Conservation (phyloP, 2,113 vertebrate genomes). For the Theristicus caerulescens region DNA sequence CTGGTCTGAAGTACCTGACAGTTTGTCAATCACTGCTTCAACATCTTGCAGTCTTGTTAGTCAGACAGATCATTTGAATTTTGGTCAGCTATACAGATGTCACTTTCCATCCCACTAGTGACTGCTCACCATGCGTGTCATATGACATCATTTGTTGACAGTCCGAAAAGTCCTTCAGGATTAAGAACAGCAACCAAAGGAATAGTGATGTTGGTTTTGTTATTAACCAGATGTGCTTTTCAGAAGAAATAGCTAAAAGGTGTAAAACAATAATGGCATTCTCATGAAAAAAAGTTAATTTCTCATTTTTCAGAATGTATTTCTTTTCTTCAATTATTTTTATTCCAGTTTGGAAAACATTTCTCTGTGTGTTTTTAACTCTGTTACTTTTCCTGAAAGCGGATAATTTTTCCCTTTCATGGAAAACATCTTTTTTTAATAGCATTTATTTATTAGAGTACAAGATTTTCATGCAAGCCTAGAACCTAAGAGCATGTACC, state of each 20-base stretch:
- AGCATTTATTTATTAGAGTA: constrained; percentile 3
- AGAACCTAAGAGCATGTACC: neutral
- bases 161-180: neutral
- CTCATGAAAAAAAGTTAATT: rapidly evolving
- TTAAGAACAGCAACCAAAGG: neutral
- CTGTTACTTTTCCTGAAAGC: neutral
- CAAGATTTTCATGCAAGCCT: neutral
- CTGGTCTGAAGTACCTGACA: neutral
- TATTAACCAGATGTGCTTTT: neutral
- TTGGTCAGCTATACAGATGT: neutral
- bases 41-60: neutral
- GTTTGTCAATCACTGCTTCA: neutral
- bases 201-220: neutral
- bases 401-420: neutral
- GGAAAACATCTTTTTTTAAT: neutral
- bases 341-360: neutral
- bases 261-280: neutral
- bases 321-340: neutral
- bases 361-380: neutral
- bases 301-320: neutral
- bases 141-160: neutral
- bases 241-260: neutral
- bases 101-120: neutral
- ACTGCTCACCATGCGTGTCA: rapidly evolving
- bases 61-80: neutral